phyloP scores from a whole-genome alignment of 2,113 vertebrate species.

The Thunnus maccoyii region DNA sequence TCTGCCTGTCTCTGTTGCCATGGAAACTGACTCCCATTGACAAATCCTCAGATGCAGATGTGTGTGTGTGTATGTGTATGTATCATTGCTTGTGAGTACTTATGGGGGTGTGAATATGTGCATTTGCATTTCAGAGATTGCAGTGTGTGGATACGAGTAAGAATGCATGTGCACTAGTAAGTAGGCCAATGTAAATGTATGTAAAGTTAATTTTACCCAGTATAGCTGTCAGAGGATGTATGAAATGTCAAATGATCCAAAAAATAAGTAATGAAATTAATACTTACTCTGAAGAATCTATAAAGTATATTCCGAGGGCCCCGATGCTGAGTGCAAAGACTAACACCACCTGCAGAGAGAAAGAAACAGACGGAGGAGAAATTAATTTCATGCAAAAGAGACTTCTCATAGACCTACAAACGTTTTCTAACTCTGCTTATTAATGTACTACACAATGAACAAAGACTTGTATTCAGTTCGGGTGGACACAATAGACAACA shows the following conservation, averaged over 20 bases:
- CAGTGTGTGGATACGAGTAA: conserved; percentile 42
- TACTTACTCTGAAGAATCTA: conserved; percentile 96
- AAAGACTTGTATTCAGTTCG: conserved; percentile 23
- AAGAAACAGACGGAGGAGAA: conserved; percentile 36
- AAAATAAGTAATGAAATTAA: conserved; percentile 26
- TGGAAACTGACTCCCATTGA: conserved; percentile 83
- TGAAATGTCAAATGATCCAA: conserved; percentile 1
- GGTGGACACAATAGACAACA: conserved; percentile 26
- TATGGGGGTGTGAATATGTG: conserved; percentile 59
- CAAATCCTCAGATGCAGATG: conserved; percentile 67
- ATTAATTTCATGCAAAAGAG: conserved; percentile 31
- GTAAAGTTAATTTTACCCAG: not conserved
- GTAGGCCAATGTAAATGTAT: conserved; percentile 6
- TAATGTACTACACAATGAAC: conserved; percentile 26
- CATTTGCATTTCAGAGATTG: conserved; percentile 57
- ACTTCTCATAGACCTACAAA: not conserved
- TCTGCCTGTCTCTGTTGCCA: conserved; percentile 75
- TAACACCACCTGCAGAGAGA: conserved; percentile 93
- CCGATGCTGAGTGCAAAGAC: conserved; percentile 99
- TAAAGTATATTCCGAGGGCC: conserved; percentile 99
- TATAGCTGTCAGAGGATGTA: not conserved
- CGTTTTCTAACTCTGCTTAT: conserved; percentile 1
- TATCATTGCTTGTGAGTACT: conserved; percentile 18
- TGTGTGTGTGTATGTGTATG: conserved; percentile 21
- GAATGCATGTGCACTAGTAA: conserved; percentile 12